phyloP scores from a whole-genome alignment of 2,797 vertebrate species.

The Gila robusta region DNA sequence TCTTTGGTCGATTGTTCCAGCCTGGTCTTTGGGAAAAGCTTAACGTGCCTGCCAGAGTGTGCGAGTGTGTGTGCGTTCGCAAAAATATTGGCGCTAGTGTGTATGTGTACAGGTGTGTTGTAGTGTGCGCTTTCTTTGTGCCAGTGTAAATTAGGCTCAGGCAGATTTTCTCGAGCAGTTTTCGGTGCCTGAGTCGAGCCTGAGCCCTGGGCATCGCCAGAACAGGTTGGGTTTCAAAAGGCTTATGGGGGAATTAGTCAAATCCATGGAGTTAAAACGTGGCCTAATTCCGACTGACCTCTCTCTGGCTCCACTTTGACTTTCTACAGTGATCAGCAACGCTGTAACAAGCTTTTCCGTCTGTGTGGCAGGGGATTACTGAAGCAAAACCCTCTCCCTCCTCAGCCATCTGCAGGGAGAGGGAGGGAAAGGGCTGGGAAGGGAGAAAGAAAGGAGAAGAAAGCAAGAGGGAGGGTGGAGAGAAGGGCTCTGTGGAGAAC shows the following conservation, averaged over 20 bases:
- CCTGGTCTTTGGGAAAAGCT: slow-evolving; percentile 75
- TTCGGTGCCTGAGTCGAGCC: slow-evolving; percentile 74
- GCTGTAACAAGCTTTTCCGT: slow-evolving; percentile 85
- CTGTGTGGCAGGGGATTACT: slow-evolving; percentile 83
- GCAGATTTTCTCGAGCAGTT: slow-evolving; percentile 73
- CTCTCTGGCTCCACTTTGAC: slow-evolving; percentile 83
- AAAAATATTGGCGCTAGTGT: slow-evolving; percentile 33
- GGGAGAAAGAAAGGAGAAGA: slow-evolving; percentile 55
- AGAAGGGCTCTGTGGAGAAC: slow-evolving; percentile 40
- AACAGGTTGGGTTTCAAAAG: slow-evolving; percentile 79
- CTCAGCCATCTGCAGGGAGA: slow-evolving; percentile 74
- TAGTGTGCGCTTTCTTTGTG: slow-evolving; percentile 67
- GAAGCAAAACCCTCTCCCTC: slow-evolving; percentile 75
- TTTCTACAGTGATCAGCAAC: slow-evolving; percentile 84
- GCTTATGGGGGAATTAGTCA: slow-evolving; percentile 82
- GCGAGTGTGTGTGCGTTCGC: slow-evolving; percentile 9
- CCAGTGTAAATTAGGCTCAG: slow-evolving; percentile 79
- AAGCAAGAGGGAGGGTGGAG: slow-evolving; percentile 54
- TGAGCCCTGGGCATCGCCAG: slow-evolving; percentile 77
- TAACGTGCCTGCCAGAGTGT: slow-evolving; percentile 55
- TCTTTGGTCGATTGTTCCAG: slow-evolving; percentile 78
- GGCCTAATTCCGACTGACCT: slow-evolving; percentile 83
- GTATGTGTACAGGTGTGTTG: slow-evolving; percentile 57
- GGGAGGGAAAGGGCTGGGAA: slow-evolving; percentile 34
- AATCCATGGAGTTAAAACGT: slow-evolving; percentile 80